Percentiles rank a stretch among this genome's conserved stretches.
phyloP scores from a whole-genome alignment of 2,797 vertebrate genomes.

The Anabacerthia variegaticeps region DNA sequence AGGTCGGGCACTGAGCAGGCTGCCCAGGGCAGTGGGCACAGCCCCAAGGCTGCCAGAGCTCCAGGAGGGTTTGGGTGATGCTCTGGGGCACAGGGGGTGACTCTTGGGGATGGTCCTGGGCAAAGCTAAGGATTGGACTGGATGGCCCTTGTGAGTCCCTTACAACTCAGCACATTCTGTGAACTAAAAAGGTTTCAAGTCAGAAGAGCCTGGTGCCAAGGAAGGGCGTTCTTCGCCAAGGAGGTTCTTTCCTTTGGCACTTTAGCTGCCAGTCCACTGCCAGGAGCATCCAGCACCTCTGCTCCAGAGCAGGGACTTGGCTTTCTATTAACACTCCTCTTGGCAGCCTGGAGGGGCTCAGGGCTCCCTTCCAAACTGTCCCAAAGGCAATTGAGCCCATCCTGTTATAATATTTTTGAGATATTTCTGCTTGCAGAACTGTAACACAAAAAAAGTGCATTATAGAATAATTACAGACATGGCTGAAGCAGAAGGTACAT shows the following conservation, averaged over 20 bases:
- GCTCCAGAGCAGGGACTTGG: neutral
- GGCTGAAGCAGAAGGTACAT: neutral
- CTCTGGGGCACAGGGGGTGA: neutral
- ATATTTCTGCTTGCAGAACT: neutral
- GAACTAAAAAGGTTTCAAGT: neutral
- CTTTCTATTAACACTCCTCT: neutral
- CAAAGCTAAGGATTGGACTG: neutral
- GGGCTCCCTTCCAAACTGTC: neutral
- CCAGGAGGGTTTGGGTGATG: neutral
- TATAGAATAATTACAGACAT: neutral
- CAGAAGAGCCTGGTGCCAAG: neutral
- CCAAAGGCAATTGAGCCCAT: neutral
- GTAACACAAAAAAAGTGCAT: neutral
- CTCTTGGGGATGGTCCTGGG: neutral
- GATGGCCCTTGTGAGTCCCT: neutral
- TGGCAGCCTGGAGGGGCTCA: neutral
- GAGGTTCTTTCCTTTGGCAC: neutral
- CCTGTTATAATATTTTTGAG: neutral
- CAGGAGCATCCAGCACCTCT: neutral
- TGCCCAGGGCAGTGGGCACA: neutral
- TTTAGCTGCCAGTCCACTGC: neutral
- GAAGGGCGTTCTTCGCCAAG: neutral
- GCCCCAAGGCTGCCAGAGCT: neutral
- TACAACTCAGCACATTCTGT: neutral
- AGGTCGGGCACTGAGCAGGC: neutral